Evolutionary conservation across 2,888 invertebrate genomes (phyloP), one percentile per base, ranked within the genome.

Genomic region (Thalpophila matura): DNA sequence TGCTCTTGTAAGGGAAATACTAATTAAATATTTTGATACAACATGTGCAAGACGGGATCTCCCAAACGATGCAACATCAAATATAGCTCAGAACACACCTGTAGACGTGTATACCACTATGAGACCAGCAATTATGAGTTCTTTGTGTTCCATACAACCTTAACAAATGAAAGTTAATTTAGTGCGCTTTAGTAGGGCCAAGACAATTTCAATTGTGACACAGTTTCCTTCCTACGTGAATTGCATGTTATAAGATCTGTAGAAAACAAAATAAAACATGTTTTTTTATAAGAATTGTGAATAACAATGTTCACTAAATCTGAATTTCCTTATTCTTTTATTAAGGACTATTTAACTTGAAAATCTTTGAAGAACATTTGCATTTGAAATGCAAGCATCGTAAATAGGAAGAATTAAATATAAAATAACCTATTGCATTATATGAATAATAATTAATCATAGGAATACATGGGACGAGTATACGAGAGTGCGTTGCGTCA

Each of bases 401-500:
- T 84, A 81, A 82, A 70, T 50, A 26, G 26, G 18, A 43, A 76
- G 81, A 84, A 86, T 85, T 82, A 81, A 82, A 81, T 85, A 83
- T 78, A 68, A 87, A 86, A 86, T 86, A 86, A 81, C 79, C 80
- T 80, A 86, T 83, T 67, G 80, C 84, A 81, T 82, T 73, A 82
- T 86, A 85, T 87, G 86, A 87, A 91, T 90, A 89, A 87, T 88
- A 87, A 90, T 84, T 89, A 88, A 90, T 84, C 84, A 82, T 82
- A 85, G 84, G 77, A 79, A 79, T 84, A 87, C 84, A 83, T 77
- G 77, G 83, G 82, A 80, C 81, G 78, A 79, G 80, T 82, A 80
- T 86, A 88, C 79, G 80, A 87, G 85, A 82, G 85, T 77, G 80
- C 77, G 86, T 94, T 94, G 91, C 92, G 85, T 93, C 92, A 94